Base-by-base conservation (phyloP, 1,140 invertebrate species). In the Eufriesea mexicana region DNA sequence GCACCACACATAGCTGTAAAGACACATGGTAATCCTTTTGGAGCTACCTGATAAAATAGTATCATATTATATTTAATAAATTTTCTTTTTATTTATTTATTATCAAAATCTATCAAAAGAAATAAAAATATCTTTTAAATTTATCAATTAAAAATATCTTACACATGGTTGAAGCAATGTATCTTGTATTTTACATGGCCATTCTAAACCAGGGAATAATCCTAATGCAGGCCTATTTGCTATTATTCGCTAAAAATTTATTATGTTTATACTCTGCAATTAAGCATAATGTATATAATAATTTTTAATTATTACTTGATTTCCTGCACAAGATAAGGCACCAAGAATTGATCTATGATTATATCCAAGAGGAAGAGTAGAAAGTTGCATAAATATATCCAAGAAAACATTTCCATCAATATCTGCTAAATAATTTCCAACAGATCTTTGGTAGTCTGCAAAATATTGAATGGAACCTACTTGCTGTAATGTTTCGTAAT, bases 341-440 rank as follows among this genome's bases (percentile, higher is more conserved):
- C n/a, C 61, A 23, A 80, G 61, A 0, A 84, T 84, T 14, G 62
- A 57, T 9, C 54, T 47, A 25, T 80, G 77, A 61, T 84, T 80
- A 23, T 74, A 83, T 23, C 81, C 67, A 57, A 84, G 62, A 16
- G 78, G 61, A 49, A 80, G 45, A 2, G 78, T 67, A 16, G 61
- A 59, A 10, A 80, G 6, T 73, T 84, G 77, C 70, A 84, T 84
- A 67, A 23, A 84, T 61, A 80, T 73, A 67, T 84, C 70, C 25
- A 80, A 74, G 51, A 84, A 80, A 51, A 84, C 70, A 51, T 84
- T 84, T 59, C 78, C 77, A 68, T 84, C 70, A 1, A 84, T 80
- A 51, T 84, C 70, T 51, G 70, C 78, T 74, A 84, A 54, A 35
- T 84, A 84, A 79, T 84, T 80, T 23, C 70, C 77, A 84, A 81